phyloP scores from a whole-genome alignment of 2,888 invertebrate species.

The Syrista parreyssii region DNA sequence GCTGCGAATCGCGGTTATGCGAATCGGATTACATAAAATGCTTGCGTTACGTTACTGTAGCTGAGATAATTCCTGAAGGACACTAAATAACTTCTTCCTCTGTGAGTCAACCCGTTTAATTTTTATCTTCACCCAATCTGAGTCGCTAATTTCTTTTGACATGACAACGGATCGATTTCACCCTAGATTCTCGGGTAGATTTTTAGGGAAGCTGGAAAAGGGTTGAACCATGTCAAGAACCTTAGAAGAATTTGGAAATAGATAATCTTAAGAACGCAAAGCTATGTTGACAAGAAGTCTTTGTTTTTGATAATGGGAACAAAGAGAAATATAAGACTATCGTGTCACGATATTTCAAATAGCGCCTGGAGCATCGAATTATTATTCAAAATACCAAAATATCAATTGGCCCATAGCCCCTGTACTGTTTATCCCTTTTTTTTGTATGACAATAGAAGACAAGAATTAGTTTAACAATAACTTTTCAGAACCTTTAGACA shows the following conservation, averaged over 20 bases:
- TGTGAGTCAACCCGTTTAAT: not conserved
- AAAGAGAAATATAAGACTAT: not conserved
- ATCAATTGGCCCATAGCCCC: not conserved
- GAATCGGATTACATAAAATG: constrained; percentile 41
- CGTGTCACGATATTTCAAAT: not conserved
- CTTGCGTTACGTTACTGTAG: constrained; percentile 5
- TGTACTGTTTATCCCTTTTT: not conserved
- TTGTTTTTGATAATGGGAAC: not conserved
- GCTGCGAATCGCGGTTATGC: constrained; percentile 36
- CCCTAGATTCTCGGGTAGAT: not conserved
- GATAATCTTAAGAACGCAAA: not conserved
- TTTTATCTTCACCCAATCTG: not conserved
- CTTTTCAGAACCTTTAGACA: not conserved
- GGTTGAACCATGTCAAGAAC: not conserved
- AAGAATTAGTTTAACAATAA: not conserved
- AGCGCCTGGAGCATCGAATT: not conserved
- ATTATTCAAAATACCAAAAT: not conserved
- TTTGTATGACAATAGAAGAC: not conserved
- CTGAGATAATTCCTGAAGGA: not conserved
- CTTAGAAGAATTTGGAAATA: not conserved
- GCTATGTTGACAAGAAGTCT: not conserved
- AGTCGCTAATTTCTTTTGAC: not conserved
- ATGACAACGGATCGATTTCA: not conserved
- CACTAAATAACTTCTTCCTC: not conserved
- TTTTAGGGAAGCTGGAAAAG: not conserved